Conservation (phyloP, 2,113 vertebrate species). For the Rhegmatorhina hoffmannsi region DNA sequence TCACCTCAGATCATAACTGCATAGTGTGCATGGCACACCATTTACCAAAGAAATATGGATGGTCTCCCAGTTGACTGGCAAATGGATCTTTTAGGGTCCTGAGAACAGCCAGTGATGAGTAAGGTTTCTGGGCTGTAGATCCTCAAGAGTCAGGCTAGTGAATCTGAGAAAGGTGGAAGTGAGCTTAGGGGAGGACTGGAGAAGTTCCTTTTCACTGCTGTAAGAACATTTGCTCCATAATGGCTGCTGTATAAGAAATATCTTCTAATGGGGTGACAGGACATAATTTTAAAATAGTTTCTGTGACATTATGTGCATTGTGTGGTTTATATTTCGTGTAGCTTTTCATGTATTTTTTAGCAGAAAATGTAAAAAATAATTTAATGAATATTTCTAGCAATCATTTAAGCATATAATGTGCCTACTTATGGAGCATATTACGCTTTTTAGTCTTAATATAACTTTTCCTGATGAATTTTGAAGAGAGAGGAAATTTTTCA, state of each 20-base stretch:
- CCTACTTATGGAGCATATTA: not conserved
- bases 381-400: not conserved
- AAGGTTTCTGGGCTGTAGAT: not conserved
- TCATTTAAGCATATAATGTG: not conserved
- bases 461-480: not conserved
- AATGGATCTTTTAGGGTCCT: not conserved
- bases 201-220: not conserved
- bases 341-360: not conserved
- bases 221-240: not conserved
- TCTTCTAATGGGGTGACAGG: not conserved
- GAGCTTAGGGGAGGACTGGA: not conserved
- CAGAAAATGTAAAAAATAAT: not conserved
- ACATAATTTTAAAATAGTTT: not conserved
- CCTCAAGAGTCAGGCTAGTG: not conserved
- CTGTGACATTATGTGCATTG: not conserved
- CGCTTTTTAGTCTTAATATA: not conserved
- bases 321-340: not conserved
- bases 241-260: not conserved
- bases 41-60: not conserved
- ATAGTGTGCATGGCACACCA: accelerated
- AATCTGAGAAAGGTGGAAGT: not conserved
- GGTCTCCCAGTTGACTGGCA: not conserved
- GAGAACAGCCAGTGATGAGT: not conserved
- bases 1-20: not conserved
- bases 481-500: not conserved